Conservation (phyloP, 2,113 vertebrate species). For the Gymnogyps californianus region DNA sequence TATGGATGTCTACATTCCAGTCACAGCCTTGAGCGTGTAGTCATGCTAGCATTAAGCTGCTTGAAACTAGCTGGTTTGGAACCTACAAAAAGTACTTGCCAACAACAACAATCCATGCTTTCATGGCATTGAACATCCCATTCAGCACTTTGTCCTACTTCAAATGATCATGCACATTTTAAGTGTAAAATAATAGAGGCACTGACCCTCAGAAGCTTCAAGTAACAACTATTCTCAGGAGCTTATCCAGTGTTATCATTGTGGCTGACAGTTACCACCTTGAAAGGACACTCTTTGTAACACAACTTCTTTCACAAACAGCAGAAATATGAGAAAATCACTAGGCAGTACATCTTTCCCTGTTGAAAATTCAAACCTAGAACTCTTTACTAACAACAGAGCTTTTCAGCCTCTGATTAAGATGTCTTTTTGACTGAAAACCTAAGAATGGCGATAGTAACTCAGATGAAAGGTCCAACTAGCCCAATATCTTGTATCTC, state of each 20-base stretch:
- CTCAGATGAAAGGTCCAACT: not conserved
- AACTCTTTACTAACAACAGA: not conserved
- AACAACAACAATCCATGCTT: not conserved
- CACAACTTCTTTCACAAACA: not conserved
- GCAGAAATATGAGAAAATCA: not conserved
- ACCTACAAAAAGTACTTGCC: not conserved
- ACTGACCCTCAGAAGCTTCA: not conserved
- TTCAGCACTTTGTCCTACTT: not conserved
- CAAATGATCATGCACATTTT: not conserved
- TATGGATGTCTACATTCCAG: not conserved
- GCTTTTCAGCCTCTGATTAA: not conserved
- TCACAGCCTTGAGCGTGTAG: not conserved
- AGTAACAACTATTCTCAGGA: not conserved
- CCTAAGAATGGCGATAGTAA: not conserved
- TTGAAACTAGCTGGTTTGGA: not conserved
- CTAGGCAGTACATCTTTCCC: not conserved
- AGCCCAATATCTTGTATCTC: not conserved
- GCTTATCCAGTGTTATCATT: not conserved
- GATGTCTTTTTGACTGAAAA: not conserved
- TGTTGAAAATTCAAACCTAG: not conserved
- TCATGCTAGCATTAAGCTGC: not conserved
- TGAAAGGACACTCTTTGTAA: not conserved
- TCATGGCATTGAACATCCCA: not conserved
- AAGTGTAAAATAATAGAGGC: not conserved
- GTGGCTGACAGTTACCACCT: not conserved